These are phyloP conservation scores for Puntigrus tetrazona DNA, from an alignment of 2,113 vertebrate species.

Conservation along the genomic window DNA sequence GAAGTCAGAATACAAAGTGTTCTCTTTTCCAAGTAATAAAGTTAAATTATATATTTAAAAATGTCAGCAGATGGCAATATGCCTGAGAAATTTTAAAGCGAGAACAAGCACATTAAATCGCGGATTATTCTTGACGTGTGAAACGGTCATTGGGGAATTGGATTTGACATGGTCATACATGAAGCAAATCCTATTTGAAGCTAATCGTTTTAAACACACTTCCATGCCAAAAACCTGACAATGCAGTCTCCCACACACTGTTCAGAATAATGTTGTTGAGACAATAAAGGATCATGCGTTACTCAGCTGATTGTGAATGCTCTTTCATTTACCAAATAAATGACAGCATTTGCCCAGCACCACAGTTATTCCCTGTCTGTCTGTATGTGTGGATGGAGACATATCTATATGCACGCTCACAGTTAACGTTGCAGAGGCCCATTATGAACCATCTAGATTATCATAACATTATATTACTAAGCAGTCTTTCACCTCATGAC, in stretches of 20 bases:
- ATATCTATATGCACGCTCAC: background rate
- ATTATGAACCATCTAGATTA: conserved; percentile 22
- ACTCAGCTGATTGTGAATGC: background rate
- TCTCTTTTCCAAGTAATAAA: conserved; percentile 55
- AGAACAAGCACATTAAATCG: conserved; percentile 51
- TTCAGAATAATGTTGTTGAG: conserved; percentile 18
- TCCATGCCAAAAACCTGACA: conserved; percentile 16
- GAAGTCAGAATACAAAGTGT: conserved; percentile 48
- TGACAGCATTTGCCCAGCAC: background rate
- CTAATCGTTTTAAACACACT: conserved; percentile 48
- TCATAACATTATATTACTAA: conserved; percentile 24
- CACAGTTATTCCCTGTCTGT: background rate
- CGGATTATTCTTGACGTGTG: conserved; percentile 42
- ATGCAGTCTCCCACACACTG: conserved; percentile 34
- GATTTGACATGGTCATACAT: conserved; percentile 41
- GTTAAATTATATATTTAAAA: conserved; percentile 46
- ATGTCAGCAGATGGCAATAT: conserved; percentile 50
- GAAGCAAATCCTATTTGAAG: conserved; percentile 28
- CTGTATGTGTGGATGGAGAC: background rate
- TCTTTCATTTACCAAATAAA: background rate
- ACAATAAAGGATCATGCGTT: conserved; percentile 21
- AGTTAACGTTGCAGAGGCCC: conserved; percentile 24
- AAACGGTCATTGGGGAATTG: conserved; percentile 32
- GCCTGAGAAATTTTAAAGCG: conserved; percentile 48
- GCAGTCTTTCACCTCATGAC: conserved; percentile 26